These are phyloP conservation scores for Ligdia adustata DNA, from an alignment of 2,888 invertebrate species.

Conservation along the genomic window DNA sequence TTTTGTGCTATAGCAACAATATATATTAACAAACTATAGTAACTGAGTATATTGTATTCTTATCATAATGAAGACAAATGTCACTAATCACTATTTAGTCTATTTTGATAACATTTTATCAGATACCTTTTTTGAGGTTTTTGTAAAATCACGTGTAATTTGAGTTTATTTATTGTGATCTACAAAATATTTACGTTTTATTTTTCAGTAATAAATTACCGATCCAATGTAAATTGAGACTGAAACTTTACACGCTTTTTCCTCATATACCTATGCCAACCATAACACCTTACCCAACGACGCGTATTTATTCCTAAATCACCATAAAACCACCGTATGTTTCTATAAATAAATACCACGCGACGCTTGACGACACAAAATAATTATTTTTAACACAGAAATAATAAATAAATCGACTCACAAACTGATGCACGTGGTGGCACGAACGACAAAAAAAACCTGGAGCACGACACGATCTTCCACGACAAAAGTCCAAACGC, in stretches of 20 bases:
- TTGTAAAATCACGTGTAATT: too few relatives aligned
- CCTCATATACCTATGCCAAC: background rate
- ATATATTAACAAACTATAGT: background rate
- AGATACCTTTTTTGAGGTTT: background rate
- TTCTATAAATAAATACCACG: conserved; percentile 5
- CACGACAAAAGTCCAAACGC: conserved; percentile 24
- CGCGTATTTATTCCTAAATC: background rate
- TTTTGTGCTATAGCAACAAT: too few relatives aligned
- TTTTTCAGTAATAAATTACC: too few relatives aligned
- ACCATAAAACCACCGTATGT: conserved; percentile 8
- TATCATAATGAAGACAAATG: too few relatives aligned
- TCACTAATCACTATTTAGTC: background rate
- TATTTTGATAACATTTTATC: conserved; percentile 14
- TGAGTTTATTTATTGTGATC: too few relatives aligned
- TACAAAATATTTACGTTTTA: too few relatives aligned
- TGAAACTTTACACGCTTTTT: background rate
- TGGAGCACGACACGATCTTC: background rate
- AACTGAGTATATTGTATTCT: too few relatives aligned
- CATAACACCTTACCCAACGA: conserved; percentile 7
- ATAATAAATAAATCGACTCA: conserved; percentile 27
- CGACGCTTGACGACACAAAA: conserved; percentile 9
- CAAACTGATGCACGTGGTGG: conserved; percentile 32
- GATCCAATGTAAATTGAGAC: background rate
- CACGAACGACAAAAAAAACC: conserved; percentile 20
- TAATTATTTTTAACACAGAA: conserved; percentile 15